Base-by-base conservation (phyloP, 2,113 vertebrate species). In the Melospiza melodia region DNA sequence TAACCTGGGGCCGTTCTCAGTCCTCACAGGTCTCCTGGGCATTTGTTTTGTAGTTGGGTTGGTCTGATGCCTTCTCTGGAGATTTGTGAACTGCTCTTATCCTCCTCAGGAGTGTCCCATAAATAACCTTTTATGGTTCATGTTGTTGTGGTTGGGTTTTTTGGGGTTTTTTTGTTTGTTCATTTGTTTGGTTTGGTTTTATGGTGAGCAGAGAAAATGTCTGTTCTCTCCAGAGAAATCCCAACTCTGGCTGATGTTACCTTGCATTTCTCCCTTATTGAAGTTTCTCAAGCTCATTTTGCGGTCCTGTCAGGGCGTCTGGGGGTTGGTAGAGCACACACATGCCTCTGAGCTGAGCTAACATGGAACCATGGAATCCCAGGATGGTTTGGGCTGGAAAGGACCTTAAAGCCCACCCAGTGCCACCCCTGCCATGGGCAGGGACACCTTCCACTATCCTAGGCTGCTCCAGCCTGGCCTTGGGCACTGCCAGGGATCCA, bases 351-450 rank as follows among this genome's bases (percentile, higher is more conserved):
- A 71, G 39, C 27, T 21, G 37, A 2, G 3, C 46, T 52, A 2
- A 10, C 28, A 27, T 2, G 9, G 22, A 46, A 19, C n/a, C 49
- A 19, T 11, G 18, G 59, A 57, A 66, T 30, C 8, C 15, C 39
- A n/a, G 41, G 1, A 18, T 8, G 23, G 7, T 55, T 65, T 73
- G 58, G 58, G 41, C 5, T 0, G 17, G 14, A 15, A 65, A 9
- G 27, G 14, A 54, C 3, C 48, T 21, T 2, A 9, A 25, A 72
- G 6, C 0, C 0, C 57, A 37, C 1, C 20, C 31, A 25, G 5
- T 44, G 0, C 16, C 57, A 52, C 20, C 25, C 6, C 31, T 52
- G 55, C 46, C 57, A 52, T 21, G 46, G 46, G 15, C 37, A 62
- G 67, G 25, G 31, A 62, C 80, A 44, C 25, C 46, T 71, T 0